Evolutionary conservation across 2,113 vertebrate genomes (phyloP).

Genomic region (Sterrhoptilus dennistouni): DNA sequence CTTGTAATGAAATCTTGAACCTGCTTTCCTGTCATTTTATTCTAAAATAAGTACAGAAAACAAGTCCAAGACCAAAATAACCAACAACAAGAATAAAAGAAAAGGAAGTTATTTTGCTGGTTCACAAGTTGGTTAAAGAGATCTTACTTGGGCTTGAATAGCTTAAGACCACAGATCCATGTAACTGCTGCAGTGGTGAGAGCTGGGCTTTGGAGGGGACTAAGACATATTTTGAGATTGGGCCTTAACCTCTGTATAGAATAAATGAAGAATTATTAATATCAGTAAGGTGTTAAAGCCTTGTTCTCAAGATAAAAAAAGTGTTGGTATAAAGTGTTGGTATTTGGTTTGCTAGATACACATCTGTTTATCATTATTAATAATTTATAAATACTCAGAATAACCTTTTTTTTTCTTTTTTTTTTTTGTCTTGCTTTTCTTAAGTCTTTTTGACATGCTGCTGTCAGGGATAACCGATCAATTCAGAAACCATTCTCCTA

Average conservation of each 20-base stretch:
- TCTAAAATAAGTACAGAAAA: background rate
- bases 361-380: background rate
- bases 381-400: background rate
- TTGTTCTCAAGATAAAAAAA: background rate
- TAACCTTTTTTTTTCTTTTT: background rate
- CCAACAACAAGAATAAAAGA: background rate
- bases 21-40: background rate
- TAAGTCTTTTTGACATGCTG: background rate
- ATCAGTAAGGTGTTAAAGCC: background rate
- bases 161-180: background rate
- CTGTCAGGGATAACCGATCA: background rate
- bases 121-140: background rate
- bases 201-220: background rate
- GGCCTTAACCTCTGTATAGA: background rate
- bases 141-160: background rate
- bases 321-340: too few relatives aligned
- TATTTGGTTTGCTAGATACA: background rate
- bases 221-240: background rate
- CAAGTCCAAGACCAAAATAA: background rate
- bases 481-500: background rate
- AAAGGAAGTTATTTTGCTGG: background rate
- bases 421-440: background rate
- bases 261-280: background rate
- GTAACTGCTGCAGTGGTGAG: background rate
- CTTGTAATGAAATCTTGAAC: background rate